Conservation (phyloP, 92 coral and sea anemone genomes). For the Parazoanthus swiftii region DNA sequence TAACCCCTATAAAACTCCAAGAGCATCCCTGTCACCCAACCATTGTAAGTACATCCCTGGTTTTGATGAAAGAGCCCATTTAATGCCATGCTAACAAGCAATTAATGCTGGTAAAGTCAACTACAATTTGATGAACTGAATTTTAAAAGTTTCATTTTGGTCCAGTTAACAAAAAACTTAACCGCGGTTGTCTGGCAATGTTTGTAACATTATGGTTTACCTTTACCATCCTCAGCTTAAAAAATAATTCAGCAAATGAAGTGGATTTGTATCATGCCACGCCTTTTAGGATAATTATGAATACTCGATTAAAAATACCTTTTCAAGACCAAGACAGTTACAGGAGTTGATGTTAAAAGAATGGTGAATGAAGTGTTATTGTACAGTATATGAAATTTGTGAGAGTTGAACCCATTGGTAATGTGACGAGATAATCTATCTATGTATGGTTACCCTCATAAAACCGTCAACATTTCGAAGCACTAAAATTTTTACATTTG, state of each 20-base stretch:
- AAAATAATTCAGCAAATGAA: not conserved
- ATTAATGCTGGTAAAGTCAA: not conserved
- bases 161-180: not conserved
- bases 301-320: not conserved
- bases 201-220: not conserved
- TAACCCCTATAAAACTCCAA: too few species aligned
- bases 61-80: too few species aligned
- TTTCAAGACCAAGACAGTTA: not conserved
- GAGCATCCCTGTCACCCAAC: too few species aligned
- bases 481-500: not conserved
- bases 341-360: not conserved
- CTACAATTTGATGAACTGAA: not conserved
- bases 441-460: not conserved
- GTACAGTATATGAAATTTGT: not conserved
- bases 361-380: slow-evolving; percentile 1
- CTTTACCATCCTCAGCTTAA: not conserved
- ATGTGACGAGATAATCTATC: not conserved
- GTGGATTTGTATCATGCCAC: not conserved
- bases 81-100: too few species aligned
- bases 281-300: not conserved
- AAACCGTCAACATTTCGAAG: not conserved
- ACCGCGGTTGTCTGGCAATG: not conserved
- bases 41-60: too few species aligned
- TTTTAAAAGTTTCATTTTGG: not conserved
- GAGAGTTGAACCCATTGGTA: not conserved